Base-by-base conservation (phyloP, 1,140 invertebrate genomes). In the Drosophila cardini region DNA sequence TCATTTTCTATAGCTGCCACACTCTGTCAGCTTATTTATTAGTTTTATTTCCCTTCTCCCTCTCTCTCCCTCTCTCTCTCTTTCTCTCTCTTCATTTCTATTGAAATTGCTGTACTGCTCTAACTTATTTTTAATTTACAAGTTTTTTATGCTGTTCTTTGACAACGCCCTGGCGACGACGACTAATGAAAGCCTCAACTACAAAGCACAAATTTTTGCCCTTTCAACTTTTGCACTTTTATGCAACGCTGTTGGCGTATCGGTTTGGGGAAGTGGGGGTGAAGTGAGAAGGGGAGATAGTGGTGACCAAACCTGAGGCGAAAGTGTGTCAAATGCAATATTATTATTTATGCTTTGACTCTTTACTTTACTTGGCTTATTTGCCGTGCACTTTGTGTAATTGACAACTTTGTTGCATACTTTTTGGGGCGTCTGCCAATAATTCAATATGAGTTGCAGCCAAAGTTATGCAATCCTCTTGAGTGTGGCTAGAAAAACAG, bases 301-400 rank as follows among this genome's bases (percentile, higher is more conserved):
- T 10, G 46, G 13, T 45, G 38, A 42, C 45, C 57, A 60, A 26
- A 57, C 63, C 53, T 58, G 46, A 26, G 38, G 52, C 40, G 48
- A 64, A 75, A 75, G 30, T 75, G 68, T 75, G 72, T 75, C 72
- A 75, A 75, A 75, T 75, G 67, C 60, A 75, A 75, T 71, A 72
- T 71, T 75, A 75, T 64, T 73, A 69, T 69, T 73, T 73, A 69
- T 73, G 71, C 64, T 62, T 69, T 58, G 55, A 32, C 30, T 60
- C 18, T 40, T 38, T 45, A 43, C 46, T 69, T 70, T 36, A 2
- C 30, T 73, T 61, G 57, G 48, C 58, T 42, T 69, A 53, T 73
- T 69, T 63, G 67, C 52, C 42, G 42, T 43, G 58, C 68, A 71
- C 72, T 71, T 75, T 75, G 52, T 71, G 56, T 75, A 75, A 75